Evolutionary conservation across 2,113 vertebrate genomes (phyloP).

Genomic region (Cervus canadensis): DNA sequence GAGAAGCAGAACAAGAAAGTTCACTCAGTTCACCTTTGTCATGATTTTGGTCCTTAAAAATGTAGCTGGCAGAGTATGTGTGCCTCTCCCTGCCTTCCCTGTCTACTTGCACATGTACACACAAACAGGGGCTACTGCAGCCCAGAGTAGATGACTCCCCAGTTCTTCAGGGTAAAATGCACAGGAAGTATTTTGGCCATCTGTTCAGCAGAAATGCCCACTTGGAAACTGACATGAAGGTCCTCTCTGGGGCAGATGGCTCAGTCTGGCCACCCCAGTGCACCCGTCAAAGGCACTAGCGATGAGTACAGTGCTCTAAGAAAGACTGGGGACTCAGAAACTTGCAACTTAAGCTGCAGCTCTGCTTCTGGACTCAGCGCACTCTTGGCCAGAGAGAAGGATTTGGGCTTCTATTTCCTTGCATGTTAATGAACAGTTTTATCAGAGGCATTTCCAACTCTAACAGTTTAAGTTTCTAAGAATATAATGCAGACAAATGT

Average conservation of each 20-base stretch:
- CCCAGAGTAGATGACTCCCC: background rate
- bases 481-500: conserved; percentile 58
- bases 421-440: conserved; percentile 18
- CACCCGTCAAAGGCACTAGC: background rate
- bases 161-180: background rate
- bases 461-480: conserved; percentile 50
- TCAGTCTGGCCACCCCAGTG: background rate
- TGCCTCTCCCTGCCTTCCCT: background rate
- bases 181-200: background rate
- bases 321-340: background rate
- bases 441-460: conserved; percentile 38
- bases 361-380: background rate
- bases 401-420: conserved; percentile 7
- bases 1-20: background rate
- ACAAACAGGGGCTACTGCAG: background rate
- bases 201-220: background rate
- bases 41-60: background rate
- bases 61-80: background rate
- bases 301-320: background rate
- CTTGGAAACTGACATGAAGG: background rate
- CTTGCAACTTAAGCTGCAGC: background rate
- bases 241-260: background rate
- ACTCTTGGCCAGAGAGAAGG: background rate
- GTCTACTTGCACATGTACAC: background rate
- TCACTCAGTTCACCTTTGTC: background rate